Evolutionary conservation across 2,888 invertebrate species (phyloP).

Genomic region (Uloborus plumipes): DNA sequence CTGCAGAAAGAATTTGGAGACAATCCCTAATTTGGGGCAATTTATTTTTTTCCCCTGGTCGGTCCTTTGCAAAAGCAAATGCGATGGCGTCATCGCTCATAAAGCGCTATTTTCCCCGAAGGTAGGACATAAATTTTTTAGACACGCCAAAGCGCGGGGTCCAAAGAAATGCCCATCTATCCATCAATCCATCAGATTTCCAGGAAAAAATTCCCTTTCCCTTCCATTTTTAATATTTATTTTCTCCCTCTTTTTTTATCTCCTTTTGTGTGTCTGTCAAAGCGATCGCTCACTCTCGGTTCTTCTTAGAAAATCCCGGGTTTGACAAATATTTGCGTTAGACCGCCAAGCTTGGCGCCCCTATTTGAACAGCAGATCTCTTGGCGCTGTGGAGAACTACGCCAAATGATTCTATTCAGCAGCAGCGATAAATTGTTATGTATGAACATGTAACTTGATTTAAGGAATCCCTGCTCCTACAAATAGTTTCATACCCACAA

Average conservation of each 20-base stretch:
- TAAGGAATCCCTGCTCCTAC: too few relatives aligned
- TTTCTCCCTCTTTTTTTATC: conserved; percentile 15
- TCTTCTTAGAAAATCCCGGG: conserved; percentile 18
- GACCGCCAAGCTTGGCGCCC: conserved; percentile 38
- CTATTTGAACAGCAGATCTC: conserved; percentile 43
- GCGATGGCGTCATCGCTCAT: conserved; percentile 60
- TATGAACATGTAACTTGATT: too few relatives aligned
- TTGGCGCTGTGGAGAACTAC: conserved; percentile 13
- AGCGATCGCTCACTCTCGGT: conserved; percentile 42
- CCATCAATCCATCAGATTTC: conserved; percentile 63
- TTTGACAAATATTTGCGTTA: conserved; percentile 48
- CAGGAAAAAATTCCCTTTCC: conserved; percentile 39
- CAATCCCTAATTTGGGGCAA: conserved; percentile 55
- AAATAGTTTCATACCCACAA: too few relatives aligned
- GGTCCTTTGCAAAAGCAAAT: conserved; percentile 58
- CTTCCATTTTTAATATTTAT: conserved; percentile 23
- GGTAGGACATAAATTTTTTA: conserved; percentile 53
- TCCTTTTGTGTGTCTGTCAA: conserved; percentile 19
- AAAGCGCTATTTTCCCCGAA: conserved; percentile 53
- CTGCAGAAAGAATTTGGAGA: conserved; percentile 25
- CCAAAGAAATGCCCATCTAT: conserved; percentile 12
- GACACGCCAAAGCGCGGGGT: conserved; percentile 24
- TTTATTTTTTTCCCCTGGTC: conserved; percentile 40
- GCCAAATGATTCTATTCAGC: background rate
- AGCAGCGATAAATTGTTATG: too few relatives aligned